Evolutionary conservation across 2,113 vertebrate species (phyloP).

Genomic region (Genyomyrus donnyi): DNA sequence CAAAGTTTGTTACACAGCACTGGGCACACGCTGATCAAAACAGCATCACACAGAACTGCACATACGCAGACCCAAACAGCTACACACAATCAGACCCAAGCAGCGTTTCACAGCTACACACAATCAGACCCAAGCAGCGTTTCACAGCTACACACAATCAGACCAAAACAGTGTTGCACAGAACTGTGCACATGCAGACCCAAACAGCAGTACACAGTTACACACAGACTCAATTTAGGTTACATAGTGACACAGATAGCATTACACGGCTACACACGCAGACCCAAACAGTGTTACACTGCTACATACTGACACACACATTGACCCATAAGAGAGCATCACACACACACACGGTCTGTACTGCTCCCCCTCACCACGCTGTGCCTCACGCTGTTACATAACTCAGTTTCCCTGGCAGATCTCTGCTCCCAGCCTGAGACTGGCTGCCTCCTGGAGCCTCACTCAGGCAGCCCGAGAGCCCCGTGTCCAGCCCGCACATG

Average conservation of each 20-base stretch:
- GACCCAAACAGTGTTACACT: neutral
- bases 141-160: neutral
- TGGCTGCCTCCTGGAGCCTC: neutral
- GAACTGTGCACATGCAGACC: neutral
- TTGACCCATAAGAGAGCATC: neutral
- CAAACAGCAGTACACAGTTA: neutral
- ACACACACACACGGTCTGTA: neutral
- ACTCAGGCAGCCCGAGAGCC: neutral
- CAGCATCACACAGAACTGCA: fast-evolving
- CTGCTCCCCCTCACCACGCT: neutral
- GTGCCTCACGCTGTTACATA: neutral
- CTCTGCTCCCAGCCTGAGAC: neutral
- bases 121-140: neutral
- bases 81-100: too few relatives aligned
- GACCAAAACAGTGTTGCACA: neutral
- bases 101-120: neutral
- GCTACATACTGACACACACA: neutral
- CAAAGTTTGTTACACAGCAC: neutral
- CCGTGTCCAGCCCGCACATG: neutral
- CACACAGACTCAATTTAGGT: neutral
- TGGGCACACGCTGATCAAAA: neutral
- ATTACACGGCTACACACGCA: constrained; percentile 6
- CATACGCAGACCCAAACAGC: neutral
- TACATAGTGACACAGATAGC: neutral
- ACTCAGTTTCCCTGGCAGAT: constrained; percentile 17